These are phyloP conservation scores for Sphaerophoria rueppellii DNA, from an alignment of 2,888 invertebrate genomes.

Conservation along the genomic window DNA sequence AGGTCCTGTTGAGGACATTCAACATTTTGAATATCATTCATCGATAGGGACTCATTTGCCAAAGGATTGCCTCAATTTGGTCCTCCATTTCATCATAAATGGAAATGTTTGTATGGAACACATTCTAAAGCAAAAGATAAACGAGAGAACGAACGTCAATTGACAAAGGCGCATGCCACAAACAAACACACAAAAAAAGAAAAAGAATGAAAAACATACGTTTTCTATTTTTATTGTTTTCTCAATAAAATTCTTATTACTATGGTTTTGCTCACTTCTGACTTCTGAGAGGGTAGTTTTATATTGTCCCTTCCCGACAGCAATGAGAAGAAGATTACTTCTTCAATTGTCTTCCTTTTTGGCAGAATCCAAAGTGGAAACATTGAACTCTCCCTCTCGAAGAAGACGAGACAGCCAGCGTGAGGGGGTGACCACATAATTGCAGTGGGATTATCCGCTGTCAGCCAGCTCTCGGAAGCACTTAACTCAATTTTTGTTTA, in stretches of 20 bases:
- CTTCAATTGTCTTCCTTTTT: background rate
- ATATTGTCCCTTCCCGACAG: background rate
- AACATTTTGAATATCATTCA: slow-evolving; percentile 25
- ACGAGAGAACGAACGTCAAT: slow-evolving; percentile 14
- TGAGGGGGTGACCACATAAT: slow-evolving; percentile 13
- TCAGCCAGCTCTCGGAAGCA: slow-evolving; percentile 3
- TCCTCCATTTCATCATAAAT: slow-evolving; percentile 32
- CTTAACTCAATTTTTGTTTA: background rate
- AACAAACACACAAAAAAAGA: background rate
- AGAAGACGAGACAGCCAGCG: background rate
- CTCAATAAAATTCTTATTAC: slow-evolving; percentile 31
- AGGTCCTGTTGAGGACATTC: background rate
- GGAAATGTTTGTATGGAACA: slow-evolving; percentile 1
- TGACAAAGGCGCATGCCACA: slow-evolving; percentile 66
- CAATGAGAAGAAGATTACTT: background rate
- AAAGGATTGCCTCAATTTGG: slow-evolving; percentile 17
- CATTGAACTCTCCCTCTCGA: slow-evolving; percentile 6
- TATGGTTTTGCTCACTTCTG: slow-evolving; percentile 29
- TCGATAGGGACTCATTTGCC: slow-evolving; percentile 12
- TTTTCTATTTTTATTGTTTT: slow-evolving; percentile 41
- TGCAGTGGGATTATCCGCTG: slow-evolving; percentile 31
- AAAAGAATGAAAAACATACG: background rate
- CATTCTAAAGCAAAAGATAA: background rate
- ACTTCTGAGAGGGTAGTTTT: background rate
- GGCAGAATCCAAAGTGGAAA: background rate